A percentile compares a stretch with the other conserved stretches of the same genome.
phyloP scores from a whole-genome alignment of 92 coral and sea anemone species.

The Parazoanthus darwini region DNA sequence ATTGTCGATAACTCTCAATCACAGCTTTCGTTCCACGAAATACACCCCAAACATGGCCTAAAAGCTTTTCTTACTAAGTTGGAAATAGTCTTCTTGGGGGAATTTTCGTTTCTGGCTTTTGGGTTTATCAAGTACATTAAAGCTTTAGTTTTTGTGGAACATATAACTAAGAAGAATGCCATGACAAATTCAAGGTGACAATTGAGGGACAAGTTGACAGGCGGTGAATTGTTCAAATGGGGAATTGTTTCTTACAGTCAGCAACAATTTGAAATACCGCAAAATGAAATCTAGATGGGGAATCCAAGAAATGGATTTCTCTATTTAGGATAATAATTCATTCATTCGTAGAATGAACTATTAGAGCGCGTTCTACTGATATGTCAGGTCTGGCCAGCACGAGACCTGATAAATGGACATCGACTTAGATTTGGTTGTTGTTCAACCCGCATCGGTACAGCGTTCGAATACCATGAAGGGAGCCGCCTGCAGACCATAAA shows the following conservation, averaged over 20 bases:
- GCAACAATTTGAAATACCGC: neutral
- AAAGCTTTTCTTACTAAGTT: too few relatives aligned
- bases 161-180: neutral
- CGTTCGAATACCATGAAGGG: too few relatives aligned
- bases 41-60: neutral
- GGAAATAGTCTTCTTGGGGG: neutral
- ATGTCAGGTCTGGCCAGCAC: neutral
- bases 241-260: slow-evolving; percentile 4
- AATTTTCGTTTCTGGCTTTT: neutral
- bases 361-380: neutral
- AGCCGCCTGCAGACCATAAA: too few relatives aligned
- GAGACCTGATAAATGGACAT: neutral
- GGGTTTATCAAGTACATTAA: neutral
- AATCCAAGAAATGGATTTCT: neutral
- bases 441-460: too few relatives aligned
- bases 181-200: neutral
- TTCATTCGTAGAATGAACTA: slow-evolving; percentile 5
- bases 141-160: neutral
- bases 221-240: neutral
- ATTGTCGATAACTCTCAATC: neutral
- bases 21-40: neutral
- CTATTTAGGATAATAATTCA: neutral
- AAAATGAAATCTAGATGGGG: neutral
- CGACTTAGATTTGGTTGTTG: too few relatives aligned
- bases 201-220: neutral